Evolutionary conservation across 1,140 invertebrate species (phyloP).

Genomic region (Atta colombica): DNA sequence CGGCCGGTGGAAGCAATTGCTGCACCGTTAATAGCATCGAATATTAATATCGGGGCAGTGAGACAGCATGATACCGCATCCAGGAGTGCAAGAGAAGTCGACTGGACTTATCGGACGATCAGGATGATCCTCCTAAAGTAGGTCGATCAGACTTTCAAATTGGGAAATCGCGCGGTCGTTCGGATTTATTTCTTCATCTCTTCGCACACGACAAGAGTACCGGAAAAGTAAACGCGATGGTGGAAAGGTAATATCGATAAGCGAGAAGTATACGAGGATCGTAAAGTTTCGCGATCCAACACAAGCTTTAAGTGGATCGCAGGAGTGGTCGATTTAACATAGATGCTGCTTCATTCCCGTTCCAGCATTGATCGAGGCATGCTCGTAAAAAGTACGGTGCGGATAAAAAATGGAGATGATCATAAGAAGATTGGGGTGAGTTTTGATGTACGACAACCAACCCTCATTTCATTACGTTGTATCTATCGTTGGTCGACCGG

Average conservation of each 20-base stretch:
- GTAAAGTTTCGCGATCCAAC: slow-evolving; percentile 23
- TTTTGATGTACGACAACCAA: slow-evolving; percentile 45
- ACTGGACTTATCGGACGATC: background rate
- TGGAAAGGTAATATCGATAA: background rate
- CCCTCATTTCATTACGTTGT: slow-evolving; percentile 67
- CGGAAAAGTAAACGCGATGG: background rate
- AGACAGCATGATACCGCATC: background rate
- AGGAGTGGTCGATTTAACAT: background rate
- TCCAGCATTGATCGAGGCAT: slow-evolving; percentile 8
- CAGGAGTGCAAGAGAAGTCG: background rate
- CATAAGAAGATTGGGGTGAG: background rate
- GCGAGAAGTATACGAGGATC: background rate
- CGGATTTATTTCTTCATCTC: background rate
- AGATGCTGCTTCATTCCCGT: background rate
- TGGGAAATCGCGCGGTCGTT: background rate
- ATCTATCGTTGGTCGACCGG: slow-evolving; percentile 20
- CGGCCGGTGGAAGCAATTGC: slow-evolving; percentile 36
- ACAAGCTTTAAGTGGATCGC: background rate
- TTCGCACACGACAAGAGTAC: background rate
- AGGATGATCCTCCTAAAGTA: background rate
- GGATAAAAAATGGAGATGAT: slow-evolving; percentile 43
- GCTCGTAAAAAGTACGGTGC: slow-evolving; percentile 28
- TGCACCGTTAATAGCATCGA: slow-evolving; percentile 34
- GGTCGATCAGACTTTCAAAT: slow-evolving; percentile 1
- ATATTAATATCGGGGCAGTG: slow-evolving; percentile 38